A percentile compares a stretch with the other conserved stretches of the same genome.
These are phyloP conservation scores for Eremobia ochroleuca DNA, from an alignment of 2,888 invertebrate genomes.

Conservation along the genomic window DNA sequence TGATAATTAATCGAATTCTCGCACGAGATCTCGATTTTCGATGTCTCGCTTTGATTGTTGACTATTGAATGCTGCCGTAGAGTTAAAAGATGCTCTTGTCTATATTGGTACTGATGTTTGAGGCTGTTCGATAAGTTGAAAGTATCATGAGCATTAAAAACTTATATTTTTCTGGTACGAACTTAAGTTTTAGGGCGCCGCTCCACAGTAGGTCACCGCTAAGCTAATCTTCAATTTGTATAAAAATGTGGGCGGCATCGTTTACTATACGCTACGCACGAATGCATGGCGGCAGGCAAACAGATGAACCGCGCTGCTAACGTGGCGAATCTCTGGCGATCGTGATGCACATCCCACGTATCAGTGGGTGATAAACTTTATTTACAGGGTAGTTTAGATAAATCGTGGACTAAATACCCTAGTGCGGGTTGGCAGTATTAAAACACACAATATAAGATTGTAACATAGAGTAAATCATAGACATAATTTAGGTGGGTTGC, in stretches of 20 bases:
- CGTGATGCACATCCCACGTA: neutral
- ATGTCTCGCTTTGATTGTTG: conserved; percentile 55
- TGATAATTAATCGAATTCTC: conserved; percentile 68
- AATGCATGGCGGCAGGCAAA: too few relatives aligned
- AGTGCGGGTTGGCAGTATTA: too few relatives aligned
- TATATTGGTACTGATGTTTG: neutral
- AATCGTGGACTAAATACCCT: neutral
- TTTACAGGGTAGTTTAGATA: neutral
- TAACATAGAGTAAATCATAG: too few relatives aligned
- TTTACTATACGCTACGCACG: neutral
- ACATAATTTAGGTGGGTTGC: too few relatives aligned
- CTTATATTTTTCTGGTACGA: neutral
- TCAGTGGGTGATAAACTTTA: neutral
- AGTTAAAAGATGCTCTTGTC: neutral
- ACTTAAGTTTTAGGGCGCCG: neutral
- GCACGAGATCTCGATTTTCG: conserved; percentile 38
- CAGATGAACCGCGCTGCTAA: neutral
- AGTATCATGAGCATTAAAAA: neutral
- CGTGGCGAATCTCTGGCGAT: neutral
- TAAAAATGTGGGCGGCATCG: neutral
- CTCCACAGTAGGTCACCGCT: neutral
- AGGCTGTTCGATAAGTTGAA: neutral
- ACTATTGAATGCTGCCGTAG: conserved; percentile 6
- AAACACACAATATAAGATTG: too few relatives aligned
- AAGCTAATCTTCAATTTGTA: too few relatives aligned